Base-by-base conservation (phyloP, 2,113 vertebrate species). In the Antennarius striatus region DNA sequence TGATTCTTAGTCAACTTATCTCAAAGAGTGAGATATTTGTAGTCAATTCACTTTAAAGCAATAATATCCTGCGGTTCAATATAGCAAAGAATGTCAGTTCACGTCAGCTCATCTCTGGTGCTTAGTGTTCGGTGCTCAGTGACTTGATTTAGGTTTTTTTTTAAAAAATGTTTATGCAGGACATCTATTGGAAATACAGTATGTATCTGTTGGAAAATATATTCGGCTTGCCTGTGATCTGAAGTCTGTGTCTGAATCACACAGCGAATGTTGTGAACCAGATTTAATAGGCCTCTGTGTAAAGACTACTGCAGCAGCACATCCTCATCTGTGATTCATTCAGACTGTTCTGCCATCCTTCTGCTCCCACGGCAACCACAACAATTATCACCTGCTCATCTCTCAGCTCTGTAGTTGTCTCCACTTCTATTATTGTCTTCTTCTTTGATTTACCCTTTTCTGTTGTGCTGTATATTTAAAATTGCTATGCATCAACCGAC, bases 401-500 rank as follows among this genome's bases (percentile, higher is more conserved):
- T 90, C 88, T 65, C 90, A 82, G 79, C 80, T 22, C 80, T 56
- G 57, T 56, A 73, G 59, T 75, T 65, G 50, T 70, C 58, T 73
- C 14, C 3, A 60, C 56, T 30, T 80, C 63, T 51, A 61, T 64
- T 47, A 86, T 89, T 92, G 85, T 54, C 48, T 43, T 54, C n/a
- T 14, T 68, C 61, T 59, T 43, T 59, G 56, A 63, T 69, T 79
- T 77, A 73, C 71, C 22, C 68, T 81, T 71, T 67, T 56, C 10
- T 12, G n/a, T 65, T 73, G 60, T 84, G 87, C 81, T 73, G 85
- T 93, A 94, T 81, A 81, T 91, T 85, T 91, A 92, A 93, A 93
- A 92, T 91, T 94, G 92, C 94, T 95, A 94, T 94, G 95, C 93
- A 94, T 95, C 93, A 94, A 93, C 92, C 94, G 91, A 91, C 90